Conservation (phyloP, 2,113 vertebrate species). For the Syrmaticus mikado region DNA sequence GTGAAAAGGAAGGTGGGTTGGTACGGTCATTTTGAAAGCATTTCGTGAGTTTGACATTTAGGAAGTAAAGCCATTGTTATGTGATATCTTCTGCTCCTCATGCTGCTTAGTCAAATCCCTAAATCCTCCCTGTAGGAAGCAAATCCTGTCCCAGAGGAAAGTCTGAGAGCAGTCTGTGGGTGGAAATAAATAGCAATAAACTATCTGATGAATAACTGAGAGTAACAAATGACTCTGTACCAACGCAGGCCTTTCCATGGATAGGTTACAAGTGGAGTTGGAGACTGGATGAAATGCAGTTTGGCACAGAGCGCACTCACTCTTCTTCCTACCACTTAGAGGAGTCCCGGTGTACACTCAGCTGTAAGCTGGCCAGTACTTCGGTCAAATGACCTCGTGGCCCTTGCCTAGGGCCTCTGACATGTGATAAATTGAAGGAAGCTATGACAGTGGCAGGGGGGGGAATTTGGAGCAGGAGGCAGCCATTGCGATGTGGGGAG, state of each 20-base stretch:
- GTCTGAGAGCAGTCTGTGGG: background rate
- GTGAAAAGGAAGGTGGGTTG: background rate
- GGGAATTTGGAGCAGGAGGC: background rate
- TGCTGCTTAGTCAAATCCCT: background rate
- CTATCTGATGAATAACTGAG: background rate
- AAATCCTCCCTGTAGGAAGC: background rate
- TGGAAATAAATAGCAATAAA: background rate
- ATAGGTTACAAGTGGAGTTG: background rate
- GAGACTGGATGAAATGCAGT: background rate
- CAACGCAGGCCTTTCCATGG: background rate
- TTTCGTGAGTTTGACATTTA: conserved; percentile 3
- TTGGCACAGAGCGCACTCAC: background rate
- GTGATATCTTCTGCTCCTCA: background rate
- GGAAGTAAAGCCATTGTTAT: background rate
- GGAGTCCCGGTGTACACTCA: background rate
- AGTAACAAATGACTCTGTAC: background rate
- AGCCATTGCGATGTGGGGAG: background rate
- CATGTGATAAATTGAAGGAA: background rate
- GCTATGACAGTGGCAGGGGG: background rate
- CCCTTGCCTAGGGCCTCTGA: background rate
- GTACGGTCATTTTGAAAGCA: background rate
- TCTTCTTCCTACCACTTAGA: background rate
- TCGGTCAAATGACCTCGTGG: background rate
- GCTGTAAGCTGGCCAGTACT: background rate
- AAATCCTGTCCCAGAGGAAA: background rate